Evolutionary conservation across 2,797 vertebrate genomes (phyloP).

Genomic region (Gadopsis marmoratus): DNA sequence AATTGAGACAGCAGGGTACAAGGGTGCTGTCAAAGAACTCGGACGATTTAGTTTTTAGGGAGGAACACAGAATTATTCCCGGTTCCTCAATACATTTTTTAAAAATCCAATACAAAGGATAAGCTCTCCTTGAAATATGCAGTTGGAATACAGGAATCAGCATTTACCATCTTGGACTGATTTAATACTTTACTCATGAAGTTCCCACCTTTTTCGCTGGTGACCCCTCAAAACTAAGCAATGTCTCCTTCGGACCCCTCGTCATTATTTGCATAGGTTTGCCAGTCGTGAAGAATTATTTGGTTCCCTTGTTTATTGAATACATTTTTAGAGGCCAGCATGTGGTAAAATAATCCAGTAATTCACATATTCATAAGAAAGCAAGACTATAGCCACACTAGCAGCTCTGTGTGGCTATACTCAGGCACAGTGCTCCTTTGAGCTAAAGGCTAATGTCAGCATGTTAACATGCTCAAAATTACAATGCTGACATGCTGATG

Average conservation of each 20-base stretch:
- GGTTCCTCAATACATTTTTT: neutral
- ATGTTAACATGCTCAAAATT: neutral
- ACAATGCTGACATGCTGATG: neutral
- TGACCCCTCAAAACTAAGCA: neutral
- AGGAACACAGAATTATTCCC: slow-evolving; percentile 6
- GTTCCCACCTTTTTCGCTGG: neutral
- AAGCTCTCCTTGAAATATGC: neutral
- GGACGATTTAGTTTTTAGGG: slow-evolving; percentile 36
- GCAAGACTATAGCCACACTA: neutral
- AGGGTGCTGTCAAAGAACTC: slow-evolving; percentile 59
- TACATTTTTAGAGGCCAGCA: neutral
- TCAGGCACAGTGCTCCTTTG: neutral
- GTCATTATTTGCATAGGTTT: neutral
- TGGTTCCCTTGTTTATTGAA: neutral
- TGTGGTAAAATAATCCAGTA: neutral
- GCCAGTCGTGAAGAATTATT: neutral
- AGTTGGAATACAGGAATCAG: neutral
- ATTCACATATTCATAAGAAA: neutral
- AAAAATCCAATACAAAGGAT: neutral
- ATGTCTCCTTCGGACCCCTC: neutral
- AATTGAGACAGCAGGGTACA: slow-evolving; percentile 69
- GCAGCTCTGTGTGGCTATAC: too few relatives aligned
- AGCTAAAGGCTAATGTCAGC: neutral
- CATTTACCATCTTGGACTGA: neutral
- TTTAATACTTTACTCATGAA: neutral